Percentiles rank a stretch among this genome's conserved stretches.
Conservation (phyloP, 1,140 invertebrate genomes). For the Contarinia nasturtii region DNA sequence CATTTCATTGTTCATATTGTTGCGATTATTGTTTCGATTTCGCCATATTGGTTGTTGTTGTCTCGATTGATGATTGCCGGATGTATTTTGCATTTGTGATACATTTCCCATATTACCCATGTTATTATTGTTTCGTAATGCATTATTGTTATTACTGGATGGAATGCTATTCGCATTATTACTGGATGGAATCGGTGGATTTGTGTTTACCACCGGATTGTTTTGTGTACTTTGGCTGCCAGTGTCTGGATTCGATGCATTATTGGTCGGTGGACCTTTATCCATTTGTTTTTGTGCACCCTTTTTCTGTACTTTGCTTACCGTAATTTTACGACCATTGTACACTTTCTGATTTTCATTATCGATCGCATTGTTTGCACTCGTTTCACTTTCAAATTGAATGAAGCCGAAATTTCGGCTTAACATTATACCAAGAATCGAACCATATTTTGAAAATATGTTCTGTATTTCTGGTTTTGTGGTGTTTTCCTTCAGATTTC, state of each 20-base stretch:
- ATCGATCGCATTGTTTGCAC: constrained; percentile 50
- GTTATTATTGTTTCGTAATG: too few species aligned
- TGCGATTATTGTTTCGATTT: constrained; percentile 1
- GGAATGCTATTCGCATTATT: not conserved
- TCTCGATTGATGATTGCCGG: not conserved
- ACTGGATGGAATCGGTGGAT: not conserved
- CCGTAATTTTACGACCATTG: constrained; percentile 42
- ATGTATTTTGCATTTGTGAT: too few species aligned
- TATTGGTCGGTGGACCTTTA: not conserved
- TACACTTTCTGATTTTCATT: constrained; percentile 46
- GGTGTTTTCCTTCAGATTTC: constrained; percentile 42
- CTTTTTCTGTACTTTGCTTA: constrained; percentile 30
- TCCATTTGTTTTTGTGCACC: not conserved
- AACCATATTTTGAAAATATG: constrained; percentile 53
- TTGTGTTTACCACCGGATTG: constrained; percentile 11
- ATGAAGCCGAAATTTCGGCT: constrained; percentile 61
- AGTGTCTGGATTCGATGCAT: not conserved
- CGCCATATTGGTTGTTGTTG: constrained; percentile 4
- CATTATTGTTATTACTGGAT: not conserved
- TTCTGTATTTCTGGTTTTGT: constrained; percentile 48
- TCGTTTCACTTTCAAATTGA: constrained; percentile 55
- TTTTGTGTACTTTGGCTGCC: not conserved
- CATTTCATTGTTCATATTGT: too few species aligned
- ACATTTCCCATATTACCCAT: too few species aligned
- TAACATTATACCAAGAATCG: constrained; percentile 44